Base-by-base conservation (phyloP, 2,888 invertebrate genomes). In the Spialia ferax region DNA sequence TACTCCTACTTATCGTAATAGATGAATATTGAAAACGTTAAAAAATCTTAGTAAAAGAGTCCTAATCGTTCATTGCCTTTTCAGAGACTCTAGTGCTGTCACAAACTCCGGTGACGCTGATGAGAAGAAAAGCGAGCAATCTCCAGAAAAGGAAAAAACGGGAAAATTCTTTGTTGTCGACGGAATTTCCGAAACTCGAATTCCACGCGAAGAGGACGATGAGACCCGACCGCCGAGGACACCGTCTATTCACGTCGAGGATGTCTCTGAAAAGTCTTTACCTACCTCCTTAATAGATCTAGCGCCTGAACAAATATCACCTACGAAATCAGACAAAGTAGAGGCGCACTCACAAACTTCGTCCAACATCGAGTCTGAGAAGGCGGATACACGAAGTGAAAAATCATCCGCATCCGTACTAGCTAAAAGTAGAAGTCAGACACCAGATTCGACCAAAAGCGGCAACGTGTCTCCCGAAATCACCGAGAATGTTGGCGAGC, bases 1-100 rank as follows among this genome's bases (percentile, higher is more conserved):
- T n/a, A n/a, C n/a, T n/a, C n/a, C n/a, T n/a, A n/a, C n/a, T n/a
- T n/a, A n/a, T n/a, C n/a, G n/a, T n/a, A n/a, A n/a, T n/a, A n/a
- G n/a, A n/a, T n/a, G n/a, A n/a, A n/a, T n/a, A n/a, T n/a, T n/a
- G n/a, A n/a, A n/a, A n/a, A n/a, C n/a, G n/a, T n/a, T n/a, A n/a
- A n/a, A n/a, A n/a, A n/a, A n/a, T n/a, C n/a, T n/a, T n/a, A n/a
- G n/a, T n/a, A n/a, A n/a, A n/a, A n/a, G n/a, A n/a, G n/a, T n/a
- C n/a, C n/a, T 15, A 7, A 10, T 18, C 18, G 8, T 45, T 45
- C 3, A 10, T 45, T 45, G 1, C 18, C 45, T 73, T 73, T 10
- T 75, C 88, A 81, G 95, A 85, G 85, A 94, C 81, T 76, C 86
- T 82, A 86, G 88, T 79, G 78, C 90, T 80, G 77, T 89, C 78